These are phyloP conservation scores for Atrina japonica DNA, from an alignment of 2,888 invertebrate genomes.

Conservation along the genomic window DNA sequence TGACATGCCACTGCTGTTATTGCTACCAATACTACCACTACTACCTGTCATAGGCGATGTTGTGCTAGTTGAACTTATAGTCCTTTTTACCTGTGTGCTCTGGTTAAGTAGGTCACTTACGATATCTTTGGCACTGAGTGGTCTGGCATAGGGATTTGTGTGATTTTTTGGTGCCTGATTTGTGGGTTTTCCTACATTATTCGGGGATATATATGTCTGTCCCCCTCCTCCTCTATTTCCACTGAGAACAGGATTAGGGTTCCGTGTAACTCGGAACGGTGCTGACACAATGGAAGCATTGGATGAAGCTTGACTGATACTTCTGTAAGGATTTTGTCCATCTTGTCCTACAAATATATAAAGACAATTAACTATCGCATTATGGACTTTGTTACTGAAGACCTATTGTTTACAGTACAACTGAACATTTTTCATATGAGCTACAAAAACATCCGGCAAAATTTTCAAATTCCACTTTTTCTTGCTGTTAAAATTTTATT, in stretches of 20 bases:
- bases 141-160: slow-evolving; percentile 70
- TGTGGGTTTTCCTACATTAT: slow-evolving; percentile 41
- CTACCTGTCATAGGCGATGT: slow-evolving; percentile 15
- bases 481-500: too few relatives aligned
- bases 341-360: slow-evolving; percentile 29
- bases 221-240: slow-evolving; percentile 25
- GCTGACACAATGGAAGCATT: slow-evolving; percentile 49
- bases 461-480: too few relatives aligned
- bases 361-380: too few relatives aligned
- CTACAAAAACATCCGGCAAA: too few relatives aligned
- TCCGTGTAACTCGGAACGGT: slow-evolving; percentile 53
- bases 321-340: slow-evolving; percentile 57
- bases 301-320: slow-evolving; percentile 53
- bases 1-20: slow-evolving; percentile 47
- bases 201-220: slow-evolving; percentile 41
- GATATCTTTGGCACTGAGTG: slow-evolving; percentile 76
- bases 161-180: slow-evolving; percentile 38
- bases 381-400: too few relatives aligned
- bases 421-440: too few relatives aligned
- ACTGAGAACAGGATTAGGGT: slow-evolving; percentile 36
- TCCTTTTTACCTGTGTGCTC: slow-evolving; percentile 51
- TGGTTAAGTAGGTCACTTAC: slow-evolving; percentile 58
- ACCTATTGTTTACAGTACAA: too few relatives aligned
- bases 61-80: slow-evolving; percentile 39
- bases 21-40: slow-evolving; percentile 25